Conservation (phyloP, 1,140 invertebrate species). For the Lamellibrachia luymesi region DNA sequence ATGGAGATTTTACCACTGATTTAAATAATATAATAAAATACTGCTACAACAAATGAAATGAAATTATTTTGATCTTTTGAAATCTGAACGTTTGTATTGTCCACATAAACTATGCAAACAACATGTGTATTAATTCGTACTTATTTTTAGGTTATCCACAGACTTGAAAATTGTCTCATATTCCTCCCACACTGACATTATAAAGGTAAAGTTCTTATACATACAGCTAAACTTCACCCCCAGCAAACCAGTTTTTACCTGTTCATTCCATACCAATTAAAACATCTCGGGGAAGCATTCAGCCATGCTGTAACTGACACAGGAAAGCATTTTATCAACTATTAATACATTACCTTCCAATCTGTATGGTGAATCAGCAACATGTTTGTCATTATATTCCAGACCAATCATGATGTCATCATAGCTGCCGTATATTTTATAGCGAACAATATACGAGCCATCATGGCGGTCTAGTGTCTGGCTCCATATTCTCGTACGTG, state of each 20-base stretch:
- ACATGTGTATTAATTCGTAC: too few relatives aligned
- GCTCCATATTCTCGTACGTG: slow-evolving; percentile 51
- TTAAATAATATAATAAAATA: too few relatives aligned
- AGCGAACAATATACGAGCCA: slow-evolving; percentile 81
- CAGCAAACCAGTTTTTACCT: not conserved
- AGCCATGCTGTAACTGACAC: not conserved
- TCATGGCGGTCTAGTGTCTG: slow-evolving; percentile 81
- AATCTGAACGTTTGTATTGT: too few relatives aligned
- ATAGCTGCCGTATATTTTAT: slow-evolving; percentile 76
- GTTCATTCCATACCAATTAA: too few relatives aligned
- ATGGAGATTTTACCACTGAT: too few relatives aligned
- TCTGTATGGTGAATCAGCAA: slow-evolving; percentile 69
- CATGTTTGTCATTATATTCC: slow-evolving; percentile 67
- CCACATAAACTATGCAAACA: too few relatives aligned
- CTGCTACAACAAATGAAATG: too few relatives aligned
- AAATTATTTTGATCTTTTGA: too few relatives aligned
- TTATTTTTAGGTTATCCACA: too few relatives aligned
- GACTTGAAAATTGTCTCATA: not conserved
- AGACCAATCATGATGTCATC: slow-evolving; percentile 70
- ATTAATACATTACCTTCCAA: slow-evolving; percentile 61
- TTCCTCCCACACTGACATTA: not conserved
- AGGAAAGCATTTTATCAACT: too few relatives aligned
- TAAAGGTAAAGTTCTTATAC: slow-evolving; percentile 1
- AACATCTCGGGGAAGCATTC: not conserved
- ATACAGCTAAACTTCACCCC: not conserved